These are phyloP conservation scores for Cryptotis parvus DNA, from an alignment of 2,113 vertebrate species.

Conservation along the genomic window DNA sequence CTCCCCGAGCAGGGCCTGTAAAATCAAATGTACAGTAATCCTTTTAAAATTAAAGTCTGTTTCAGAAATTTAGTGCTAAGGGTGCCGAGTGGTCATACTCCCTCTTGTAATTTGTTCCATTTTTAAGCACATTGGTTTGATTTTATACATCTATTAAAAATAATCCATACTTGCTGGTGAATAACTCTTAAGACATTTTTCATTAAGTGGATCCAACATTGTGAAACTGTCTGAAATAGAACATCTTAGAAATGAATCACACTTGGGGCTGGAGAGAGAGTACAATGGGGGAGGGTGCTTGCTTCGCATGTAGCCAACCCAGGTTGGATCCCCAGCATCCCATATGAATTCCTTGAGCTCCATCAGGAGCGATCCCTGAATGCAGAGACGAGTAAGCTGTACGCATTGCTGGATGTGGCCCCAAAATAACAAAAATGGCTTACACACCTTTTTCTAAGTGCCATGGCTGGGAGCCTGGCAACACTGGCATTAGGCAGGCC, in stretches of 20 bases:
- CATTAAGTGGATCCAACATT: neutral
- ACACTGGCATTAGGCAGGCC: no score
- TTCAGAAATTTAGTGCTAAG: conserved; percentile 72
- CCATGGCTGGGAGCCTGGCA: neutral
- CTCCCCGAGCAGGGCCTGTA: conserved; percentile 63
- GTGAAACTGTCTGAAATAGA: neutral
- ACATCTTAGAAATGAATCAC: neutral
- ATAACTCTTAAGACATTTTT: neutral
- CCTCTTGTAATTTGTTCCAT: neutral
- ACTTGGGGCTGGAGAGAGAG: no score
- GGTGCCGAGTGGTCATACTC: neutral
- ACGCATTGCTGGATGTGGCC: no score
- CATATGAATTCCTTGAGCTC: no score
- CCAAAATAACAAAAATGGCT: neutral
- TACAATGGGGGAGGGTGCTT: no score
- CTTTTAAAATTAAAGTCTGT: conserved; percentile 76
- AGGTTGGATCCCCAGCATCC: no score
- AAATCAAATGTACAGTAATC: conserved; percentile 66
- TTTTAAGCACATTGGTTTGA: neutral
- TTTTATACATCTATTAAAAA: neutral
- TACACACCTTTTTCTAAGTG: neutral
- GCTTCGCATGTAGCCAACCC: no score
- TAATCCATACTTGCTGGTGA: neutral
- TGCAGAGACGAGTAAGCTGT: no score
- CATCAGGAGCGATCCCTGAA: no score